Conservation (phyloP, 2,888 invertebrate genomes). For the Rotaria sp. region DNA sequence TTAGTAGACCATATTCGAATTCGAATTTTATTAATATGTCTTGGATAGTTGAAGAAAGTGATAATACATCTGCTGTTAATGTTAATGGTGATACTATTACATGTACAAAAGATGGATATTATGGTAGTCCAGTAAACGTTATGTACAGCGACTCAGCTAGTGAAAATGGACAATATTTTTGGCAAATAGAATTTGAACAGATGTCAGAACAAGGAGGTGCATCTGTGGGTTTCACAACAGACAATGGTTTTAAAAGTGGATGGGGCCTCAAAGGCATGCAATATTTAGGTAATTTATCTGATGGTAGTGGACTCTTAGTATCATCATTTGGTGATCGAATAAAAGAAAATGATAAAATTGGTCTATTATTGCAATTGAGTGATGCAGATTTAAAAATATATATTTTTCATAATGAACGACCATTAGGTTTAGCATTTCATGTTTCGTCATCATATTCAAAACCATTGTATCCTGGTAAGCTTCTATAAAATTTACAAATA, state of each 20-base stretch:
- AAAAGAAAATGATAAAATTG: not conserved
- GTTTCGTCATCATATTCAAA: not conserved
- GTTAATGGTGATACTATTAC: not conserved
- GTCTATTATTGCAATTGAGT: not conserved
- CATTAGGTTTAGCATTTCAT: not conserved
- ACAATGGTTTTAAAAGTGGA: not conserved
- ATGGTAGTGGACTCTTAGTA: not conserved
- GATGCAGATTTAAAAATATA: not conserved
- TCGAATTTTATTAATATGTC: not conserved
- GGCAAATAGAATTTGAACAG: not conserved
- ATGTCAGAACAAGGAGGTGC: not conserved
- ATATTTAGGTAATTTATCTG: not conserved
- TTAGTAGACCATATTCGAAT: too few relatives aligned
- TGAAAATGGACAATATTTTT: not conserved
- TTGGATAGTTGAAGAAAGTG: not conserved
- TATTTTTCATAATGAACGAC: not conserved
- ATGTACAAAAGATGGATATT: not conserved
- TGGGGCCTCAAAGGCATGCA: not conserved
- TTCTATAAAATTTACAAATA: too few relatives aligned
- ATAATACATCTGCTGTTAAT: not conserved
- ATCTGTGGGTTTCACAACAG: not conserved
- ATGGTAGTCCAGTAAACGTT: not conserved
- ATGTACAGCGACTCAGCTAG: not conserved
- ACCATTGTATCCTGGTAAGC: not conserved
- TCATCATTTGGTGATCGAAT: not conserved